Percentiles rank a stretch among this genome's conserved stretches.
phyloP scores from a whole-genome alignment of 2,888 invertebrate species.

The Himalopsyche japonica region DNA sequence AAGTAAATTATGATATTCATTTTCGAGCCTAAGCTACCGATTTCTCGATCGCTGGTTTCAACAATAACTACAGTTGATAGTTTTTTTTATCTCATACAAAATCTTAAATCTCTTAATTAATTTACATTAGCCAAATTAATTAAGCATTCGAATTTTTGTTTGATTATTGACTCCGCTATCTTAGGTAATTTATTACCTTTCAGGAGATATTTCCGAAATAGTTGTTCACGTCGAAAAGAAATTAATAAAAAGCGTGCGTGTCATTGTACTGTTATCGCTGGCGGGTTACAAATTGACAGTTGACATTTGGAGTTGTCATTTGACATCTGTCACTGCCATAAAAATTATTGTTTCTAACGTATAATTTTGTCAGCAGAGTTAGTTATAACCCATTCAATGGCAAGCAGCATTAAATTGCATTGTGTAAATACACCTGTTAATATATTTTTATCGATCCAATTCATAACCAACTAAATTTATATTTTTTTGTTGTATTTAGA shows the following conservation, averaged over 20 bases:
- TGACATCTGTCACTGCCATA: slow-evolving; percentile 30
- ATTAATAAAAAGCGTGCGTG: not conserved
- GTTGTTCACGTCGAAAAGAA: not conserved
- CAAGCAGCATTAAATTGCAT: not conserved
- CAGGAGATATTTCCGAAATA: not conserved
- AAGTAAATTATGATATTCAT: too few species aligned
- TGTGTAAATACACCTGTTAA: not conserved
- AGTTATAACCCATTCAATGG: not conserved
- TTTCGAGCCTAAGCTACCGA: too few species aligned
- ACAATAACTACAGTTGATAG: too few species aligned
- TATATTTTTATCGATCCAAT: too few species aligned
- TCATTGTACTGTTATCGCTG: not conserved
- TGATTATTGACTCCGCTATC: not conserved
- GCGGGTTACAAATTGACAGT: slow-evolving; percentile 32
- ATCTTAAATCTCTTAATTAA: not conserved
- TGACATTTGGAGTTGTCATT: slow-evolving; percentile 34
- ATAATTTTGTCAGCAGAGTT: not conserved
- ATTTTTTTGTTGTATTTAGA: too few species aligned
- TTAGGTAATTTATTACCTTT: not conserved
- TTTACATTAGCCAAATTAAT: not conserved
- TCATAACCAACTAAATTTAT: too few species aligned
- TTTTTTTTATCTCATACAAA: too few species aligned
- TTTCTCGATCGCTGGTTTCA: too few species aligned
- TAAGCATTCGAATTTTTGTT: not conserved
- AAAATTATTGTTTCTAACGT: not conserved